Conservation (phyloP, 2,888 invertebrate genomes). For the Dryocosmus kuriphilus region DNA sequence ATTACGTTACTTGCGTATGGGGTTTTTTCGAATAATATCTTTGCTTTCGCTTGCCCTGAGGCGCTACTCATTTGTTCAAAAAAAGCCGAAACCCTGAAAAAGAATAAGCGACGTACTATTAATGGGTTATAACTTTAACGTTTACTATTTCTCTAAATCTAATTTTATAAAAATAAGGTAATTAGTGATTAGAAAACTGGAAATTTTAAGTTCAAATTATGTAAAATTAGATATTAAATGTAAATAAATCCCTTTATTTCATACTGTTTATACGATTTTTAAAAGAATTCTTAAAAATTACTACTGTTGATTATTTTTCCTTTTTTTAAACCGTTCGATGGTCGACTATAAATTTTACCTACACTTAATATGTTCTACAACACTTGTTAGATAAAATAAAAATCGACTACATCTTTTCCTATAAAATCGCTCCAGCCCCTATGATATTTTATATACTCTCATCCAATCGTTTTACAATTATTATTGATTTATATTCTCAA, state of each 20-base stretch:
- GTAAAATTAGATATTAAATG: background rate
- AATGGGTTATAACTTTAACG: background rate
- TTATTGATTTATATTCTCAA: slow-evolving; percentile 23
- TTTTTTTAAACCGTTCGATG: slow-evolving; percentile 1
- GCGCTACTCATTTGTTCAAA: background rate
- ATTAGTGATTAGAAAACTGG: too few relatives aligned
- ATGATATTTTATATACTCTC: background rate
- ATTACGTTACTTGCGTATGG: background rate
- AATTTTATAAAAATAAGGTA: background rate
- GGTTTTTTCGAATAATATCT: background rate
- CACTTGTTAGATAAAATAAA: background rate
- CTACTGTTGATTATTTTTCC: slow-evolving; percentile 2
- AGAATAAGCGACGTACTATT: background rate
- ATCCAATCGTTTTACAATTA: slow-evolving; percentile 14
- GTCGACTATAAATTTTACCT: background rate
- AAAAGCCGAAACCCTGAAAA: slow-evolving; percentile 1
- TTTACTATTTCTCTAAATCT: background rate
- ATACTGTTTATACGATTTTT: background rate
- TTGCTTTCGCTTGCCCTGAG: background rate
- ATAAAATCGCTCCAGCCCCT: background rate
- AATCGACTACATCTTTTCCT: background rate
- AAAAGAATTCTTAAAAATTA: slow-evolving; percentile 3
- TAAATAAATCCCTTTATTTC: slow-evolving; percentile 1
- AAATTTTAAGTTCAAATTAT: background rate
- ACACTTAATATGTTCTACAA: background rate